These are phyloP conservation scores for Cotesia typhae DNA, from an alignment of 1,140 invertebrate species.

Conservation along the genomic window DNA sequence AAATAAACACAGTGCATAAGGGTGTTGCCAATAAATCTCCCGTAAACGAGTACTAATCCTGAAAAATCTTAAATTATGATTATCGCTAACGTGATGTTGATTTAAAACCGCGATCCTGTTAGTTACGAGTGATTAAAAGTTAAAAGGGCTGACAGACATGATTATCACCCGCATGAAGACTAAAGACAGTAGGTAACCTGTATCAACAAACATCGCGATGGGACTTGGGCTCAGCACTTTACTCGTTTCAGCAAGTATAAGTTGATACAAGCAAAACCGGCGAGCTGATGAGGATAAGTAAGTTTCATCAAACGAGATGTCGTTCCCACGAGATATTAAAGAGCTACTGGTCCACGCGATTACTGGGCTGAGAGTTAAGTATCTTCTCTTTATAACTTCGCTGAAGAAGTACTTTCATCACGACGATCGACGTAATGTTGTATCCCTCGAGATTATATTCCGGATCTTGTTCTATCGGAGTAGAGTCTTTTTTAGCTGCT, in stretches of 20 bases:
- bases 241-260: slow-evolving; percentile 25
- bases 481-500: neutral
- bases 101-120: neutral
- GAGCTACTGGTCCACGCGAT: slow-evolving; percentile 17
- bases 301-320: too few relatives aligned
- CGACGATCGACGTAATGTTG: slow-evolving; percentile 9
- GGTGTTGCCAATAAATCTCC: slow-evolving; percentile 34
- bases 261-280: too few relatives aligned
- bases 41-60: neutral
- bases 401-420: slow-evolving; percentile 19
- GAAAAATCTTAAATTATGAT: neutral
- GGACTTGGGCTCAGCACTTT: slow-evolving; percentile 38
- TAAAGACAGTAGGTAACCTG: neutral
- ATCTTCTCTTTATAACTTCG: neutral
- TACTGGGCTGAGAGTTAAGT: neutral
- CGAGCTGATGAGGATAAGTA: slow-evolving; percentile 28
- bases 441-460: neutral
- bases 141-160: slow-evolving; percentile 5
- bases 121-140: neutral
- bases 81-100: neutral
- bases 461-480: slow-evolving; percentile 1
- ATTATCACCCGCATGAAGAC: slow-evolving; percentile 8
- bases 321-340: slow-evolving; percentile 27
- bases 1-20: slow-evolving; percentile 4
- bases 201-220: slow-evolving; percentile 19